Evolutionary conservation across 2,113 vertebrate genomes (phyloP).

Genomic region (Scomber colias): DNA sequence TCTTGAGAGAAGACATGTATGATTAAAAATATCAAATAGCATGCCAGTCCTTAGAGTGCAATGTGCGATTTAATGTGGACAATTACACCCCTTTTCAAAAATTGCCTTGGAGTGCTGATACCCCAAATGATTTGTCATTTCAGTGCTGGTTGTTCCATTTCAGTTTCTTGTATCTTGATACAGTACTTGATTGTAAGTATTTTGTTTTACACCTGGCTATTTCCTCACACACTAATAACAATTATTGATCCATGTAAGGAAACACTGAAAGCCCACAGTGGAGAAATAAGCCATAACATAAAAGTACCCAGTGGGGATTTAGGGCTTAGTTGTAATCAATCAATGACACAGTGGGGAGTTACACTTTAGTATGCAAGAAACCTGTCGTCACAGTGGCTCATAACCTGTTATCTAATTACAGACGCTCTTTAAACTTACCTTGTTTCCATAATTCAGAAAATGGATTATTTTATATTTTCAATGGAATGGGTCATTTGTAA

Average conservation of each 20-base stretch:
- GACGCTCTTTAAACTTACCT: too few relatives aligned
- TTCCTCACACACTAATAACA: slow-evolving; percentile 2
- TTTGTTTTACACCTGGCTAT: not conserved
- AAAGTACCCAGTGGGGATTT: not conserved
- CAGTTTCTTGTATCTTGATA: not conserved
- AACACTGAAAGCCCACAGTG: not conserved
- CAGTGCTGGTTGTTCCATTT: not conserved
- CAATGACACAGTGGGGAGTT: not conserved
- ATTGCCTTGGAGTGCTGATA: not conserved
- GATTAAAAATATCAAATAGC: not conserved
- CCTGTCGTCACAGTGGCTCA: too few relatives aligned
- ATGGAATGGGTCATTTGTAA: not conserved
- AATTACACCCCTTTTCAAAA: not conserved
- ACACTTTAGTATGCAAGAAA: too few relatives aligned
- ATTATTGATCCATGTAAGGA: not conserved
- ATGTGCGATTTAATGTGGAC: slow-evolving; percentile 1
- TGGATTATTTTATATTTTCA: too few relatives aligned
- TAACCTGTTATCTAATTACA: too few relatives aligned
- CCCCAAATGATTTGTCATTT: slow-evolving; percentile 8
- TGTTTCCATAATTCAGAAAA: too few relatives aligned
- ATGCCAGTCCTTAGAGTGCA: not conserved
- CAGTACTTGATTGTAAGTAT: not conserved
- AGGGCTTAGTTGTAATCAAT: not conserved
- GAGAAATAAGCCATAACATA: slow-evolving; percentile 1
- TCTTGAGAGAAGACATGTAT: not conserved